Percentiles rank a stretch among this genome's conserved stretches.
Conservation (phyloP, 2,888 invertebrate species). For the Netelia inedita region DNA sequence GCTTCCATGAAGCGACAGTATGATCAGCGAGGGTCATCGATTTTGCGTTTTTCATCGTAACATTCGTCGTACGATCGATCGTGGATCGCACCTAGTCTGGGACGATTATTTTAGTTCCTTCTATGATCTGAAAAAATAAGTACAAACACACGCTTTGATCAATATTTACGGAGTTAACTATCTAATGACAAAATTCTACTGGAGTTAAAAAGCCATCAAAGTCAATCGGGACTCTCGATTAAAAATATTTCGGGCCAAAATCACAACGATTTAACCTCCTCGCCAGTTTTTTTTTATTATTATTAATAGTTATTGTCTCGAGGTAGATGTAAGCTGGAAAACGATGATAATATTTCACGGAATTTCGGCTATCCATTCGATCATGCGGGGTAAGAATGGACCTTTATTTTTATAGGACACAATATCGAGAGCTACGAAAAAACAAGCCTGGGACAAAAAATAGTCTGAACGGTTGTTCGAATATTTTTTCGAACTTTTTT, state of each 20-base stretch:
- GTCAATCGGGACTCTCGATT: no score
- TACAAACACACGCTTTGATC: not conserved
- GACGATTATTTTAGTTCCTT: not conserved
- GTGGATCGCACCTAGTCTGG: not conserved
- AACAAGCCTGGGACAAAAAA: not conserved
- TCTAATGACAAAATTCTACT: no score
- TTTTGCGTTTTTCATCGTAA: conserved; percentile 2
- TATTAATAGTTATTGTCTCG: no score
- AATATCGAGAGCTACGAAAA: conserved; percentile 9
- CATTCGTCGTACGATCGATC: conserved; percentile 5
- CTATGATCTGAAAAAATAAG: conserved; percentile 3
- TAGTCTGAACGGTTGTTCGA: not conserved
- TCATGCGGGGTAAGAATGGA: not conserved
- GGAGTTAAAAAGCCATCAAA: no score
- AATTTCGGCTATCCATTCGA: no score
- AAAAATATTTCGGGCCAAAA: no score
- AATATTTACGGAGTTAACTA: no score
- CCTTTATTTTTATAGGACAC: not conserved
- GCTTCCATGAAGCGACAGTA: conserved; percentile 16
- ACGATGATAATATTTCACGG: no score
- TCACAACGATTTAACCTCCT: no score
- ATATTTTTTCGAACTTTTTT: not conserved
- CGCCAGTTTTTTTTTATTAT: no score
- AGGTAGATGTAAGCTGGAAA: no score
- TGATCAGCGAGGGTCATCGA: not conserved